These are phyloP conservation scores for Oconnorella tubifera DNA, from an alignment of 2,888 invertebrate species.

Conservation along the genomic window DNA sequence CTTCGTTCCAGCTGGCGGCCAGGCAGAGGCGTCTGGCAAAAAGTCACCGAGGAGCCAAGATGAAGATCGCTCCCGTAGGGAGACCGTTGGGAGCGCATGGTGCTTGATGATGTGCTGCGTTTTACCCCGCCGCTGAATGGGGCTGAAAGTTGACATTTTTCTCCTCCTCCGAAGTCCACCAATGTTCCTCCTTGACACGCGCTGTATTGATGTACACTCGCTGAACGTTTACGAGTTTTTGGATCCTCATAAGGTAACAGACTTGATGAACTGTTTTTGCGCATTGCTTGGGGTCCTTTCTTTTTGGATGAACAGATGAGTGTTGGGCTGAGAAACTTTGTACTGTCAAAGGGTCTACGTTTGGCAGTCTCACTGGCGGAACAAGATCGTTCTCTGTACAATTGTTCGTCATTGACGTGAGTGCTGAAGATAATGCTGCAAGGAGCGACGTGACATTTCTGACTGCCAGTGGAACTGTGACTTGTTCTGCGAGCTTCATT, in stretches of 20 bases:
- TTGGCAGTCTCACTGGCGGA: not conserved
- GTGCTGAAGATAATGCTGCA: not conserved
- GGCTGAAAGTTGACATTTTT: not conserved
- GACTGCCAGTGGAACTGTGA: no score
- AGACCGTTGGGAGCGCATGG: not conserved
- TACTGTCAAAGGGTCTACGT: not conserved
- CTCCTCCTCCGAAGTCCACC: not conserved
- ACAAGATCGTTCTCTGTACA: not conserved
- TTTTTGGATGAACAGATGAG: not conserved
- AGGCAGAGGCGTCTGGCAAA: slow-evolving; percentile 3
- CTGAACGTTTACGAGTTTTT: not conserved
- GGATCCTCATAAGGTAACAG: not conserved
- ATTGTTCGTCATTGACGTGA: not conserved
- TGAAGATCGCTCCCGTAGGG: slow-evolving; percentile 12
- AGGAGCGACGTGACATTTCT: no score
- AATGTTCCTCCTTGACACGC: no score
- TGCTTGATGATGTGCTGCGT: slow-evolving; percentile 6
- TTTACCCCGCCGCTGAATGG: not conserved
- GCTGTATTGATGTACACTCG: not conserved
- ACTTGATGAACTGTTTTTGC: slow-evolving; percentile 3
- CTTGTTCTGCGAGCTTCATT: no score
- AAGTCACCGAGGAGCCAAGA: slow-evolving; percentile 15
- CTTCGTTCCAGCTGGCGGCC: not conserved
- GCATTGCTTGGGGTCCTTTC: no score
- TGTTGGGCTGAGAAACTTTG: not conserved